Conservation (phyloP, 2,888 invertebrate species). For the Asteroscopus sphinx region DNA sequence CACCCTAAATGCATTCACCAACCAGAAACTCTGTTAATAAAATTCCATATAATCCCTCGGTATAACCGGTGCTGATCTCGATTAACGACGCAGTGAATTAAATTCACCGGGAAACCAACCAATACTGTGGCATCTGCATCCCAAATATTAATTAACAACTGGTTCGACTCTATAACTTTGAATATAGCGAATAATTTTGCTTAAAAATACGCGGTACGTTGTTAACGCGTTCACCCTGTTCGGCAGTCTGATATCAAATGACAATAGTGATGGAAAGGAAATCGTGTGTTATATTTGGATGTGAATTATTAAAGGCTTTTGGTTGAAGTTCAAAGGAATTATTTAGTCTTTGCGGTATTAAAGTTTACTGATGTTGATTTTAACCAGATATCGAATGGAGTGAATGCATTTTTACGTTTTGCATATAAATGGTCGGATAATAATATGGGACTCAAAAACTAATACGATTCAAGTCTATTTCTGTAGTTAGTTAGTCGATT, state of each 20-base stretch:
- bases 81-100: constrained; percentile 86
- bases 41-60: constrained; percentile 81
- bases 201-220: constrained; percentile 41
- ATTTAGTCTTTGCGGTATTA: not conserved
- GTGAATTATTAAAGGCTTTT: constrained; percentile 25
- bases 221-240: constrained; percentile 64
- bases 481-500: constrained; percentile 22
- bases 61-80: constrained; percentile 76
- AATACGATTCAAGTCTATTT: constrained; percentile 26
- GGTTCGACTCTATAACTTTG: constrained; percentile 63
- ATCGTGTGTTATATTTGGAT: constrained; percentile 15
- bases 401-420: not conserved
- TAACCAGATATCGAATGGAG: too few species aligned
- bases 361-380: too few species aligned
- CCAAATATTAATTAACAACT: constrained; percentile 58
- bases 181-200: constrained; percentile 67
- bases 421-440: constrained; percentile 28
- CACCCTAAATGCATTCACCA: constrained; percentile 52
- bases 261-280: constrained; percentile 59
- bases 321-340: constrained; percentile 9
- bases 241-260: constrained; percentile 80
- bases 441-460: constrained; percentile 40
- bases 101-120: constrained; percentile 80
- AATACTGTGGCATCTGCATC: constrained; percentile 79
- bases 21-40: constrained; percentile 77